A percentile compares a stretch with the other conserved stretches of the same genome.
Conservation (phyloP, 2,888 invertebrate species). For the Cantharis rustica region DNA sequence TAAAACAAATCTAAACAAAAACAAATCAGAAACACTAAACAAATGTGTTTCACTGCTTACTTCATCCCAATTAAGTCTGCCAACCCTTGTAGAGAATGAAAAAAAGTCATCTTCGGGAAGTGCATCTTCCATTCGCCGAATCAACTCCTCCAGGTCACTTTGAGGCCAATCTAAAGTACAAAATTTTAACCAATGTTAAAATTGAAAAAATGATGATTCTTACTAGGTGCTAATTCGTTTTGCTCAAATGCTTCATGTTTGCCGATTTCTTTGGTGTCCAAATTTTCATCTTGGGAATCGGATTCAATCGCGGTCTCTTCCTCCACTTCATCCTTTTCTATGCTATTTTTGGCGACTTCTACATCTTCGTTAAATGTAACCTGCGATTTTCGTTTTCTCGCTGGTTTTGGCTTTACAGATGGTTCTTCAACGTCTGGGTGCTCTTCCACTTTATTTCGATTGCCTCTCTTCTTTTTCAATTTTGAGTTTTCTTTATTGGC, state of each 20-base stretch:
- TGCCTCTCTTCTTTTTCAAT: background rate
- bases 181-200: background rate
- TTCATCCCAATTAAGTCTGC: conserved; percentile 57
- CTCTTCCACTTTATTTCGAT: background rate
- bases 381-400: background rate
- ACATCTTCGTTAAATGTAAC: background rate
- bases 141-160: conserved; percentile 54
- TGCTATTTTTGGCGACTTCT: background rate
- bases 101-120: conserved; percentile 57
- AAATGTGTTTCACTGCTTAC: conserved; percentile 39
- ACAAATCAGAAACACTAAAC: background rate
- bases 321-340: background rate
- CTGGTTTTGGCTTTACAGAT: background rate
- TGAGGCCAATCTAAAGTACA: conserved; percentile 49
- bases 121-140: conserved; percentile 52
- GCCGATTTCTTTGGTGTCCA: background rate
- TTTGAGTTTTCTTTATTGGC: background rate
- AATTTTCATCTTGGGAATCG: background rate
- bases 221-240: background rate
- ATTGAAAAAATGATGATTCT: background rate
- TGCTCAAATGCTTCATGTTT: background rate
- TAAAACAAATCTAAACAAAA: conserved; percentile 54
- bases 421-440: background rate
- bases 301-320: background rate
- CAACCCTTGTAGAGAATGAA: conserved; percentile 53